Conservation (phyloP, 2,113 vertebrate species). For the Athene cunicularia region DNA sequence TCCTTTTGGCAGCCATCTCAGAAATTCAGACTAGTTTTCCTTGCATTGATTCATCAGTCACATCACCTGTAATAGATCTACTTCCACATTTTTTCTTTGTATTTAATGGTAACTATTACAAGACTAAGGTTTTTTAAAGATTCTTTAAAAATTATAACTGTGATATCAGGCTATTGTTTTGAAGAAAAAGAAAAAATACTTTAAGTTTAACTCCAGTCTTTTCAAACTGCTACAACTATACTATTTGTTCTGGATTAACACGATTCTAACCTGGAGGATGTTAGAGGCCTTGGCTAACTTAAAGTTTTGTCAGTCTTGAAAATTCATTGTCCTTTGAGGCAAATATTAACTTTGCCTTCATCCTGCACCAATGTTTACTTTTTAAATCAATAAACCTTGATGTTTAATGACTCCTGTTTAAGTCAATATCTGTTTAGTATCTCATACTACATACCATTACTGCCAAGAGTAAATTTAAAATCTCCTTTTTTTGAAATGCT, state of each 20-base stretch:
- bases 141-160: background rate
- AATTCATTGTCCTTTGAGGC: background rate
- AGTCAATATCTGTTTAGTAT: background rate
- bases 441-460: background rate
- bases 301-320: background rate
- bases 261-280: background rate
- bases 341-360: slow-evolving; percentile 26
- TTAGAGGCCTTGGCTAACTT: background rate
- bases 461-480: background rate
- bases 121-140: background rate
- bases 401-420: background rate
- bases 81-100: background rate
- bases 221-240: background rate
- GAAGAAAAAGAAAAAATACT: background rate
- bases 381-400: background rate
- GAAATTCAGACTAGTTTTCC: background rate
- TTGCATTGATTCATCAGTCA: background rate
- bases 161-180: background rate
- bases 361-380: background rate
- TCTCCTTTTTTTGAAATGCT: background rate
- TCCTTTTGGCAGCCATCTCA: background rate
- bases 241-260: background rate
- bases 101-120: background rate
- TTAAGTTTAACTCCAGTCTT: background rate
- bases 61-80: background rate